Conservation (phyloP, 2,888 invertebrate species). For the Nebria salina region DNA sequence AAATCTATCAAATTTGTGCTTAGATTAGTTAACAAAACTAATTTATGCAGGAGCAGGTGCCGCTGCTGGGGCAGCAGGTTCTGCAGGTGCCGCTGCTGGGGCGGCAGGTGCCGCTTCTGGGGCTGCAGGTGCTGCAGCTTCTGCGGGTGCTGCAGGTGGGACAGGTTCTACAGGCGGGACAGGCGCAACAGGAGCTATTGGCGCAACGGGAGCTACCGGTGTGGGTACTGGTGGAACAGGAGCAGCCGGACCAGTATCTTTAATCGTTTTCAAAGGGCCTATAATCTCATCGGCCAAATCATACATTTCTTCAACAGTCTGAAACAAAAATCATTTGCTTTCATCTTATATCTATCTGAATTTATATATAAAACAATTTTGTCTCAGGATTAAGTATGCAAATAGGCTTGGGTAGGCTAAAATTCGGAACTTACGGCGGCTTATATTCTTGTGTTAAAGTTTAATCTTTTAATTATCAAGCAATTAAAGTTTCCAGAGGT, state of each 20-base stretch:
- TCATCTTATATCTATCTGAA: background rate
- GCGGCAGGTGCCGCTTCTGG: too few species aligned
- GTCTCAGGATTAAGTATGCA: background rate
- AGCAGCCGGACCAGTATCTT: slow-evolving; percentile 9
- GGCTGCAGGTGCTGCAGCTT: too few species aligned
- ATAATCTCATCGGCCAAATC: slow-evolving; percentile 73
- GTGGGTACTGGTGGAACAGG: too few species aligned
- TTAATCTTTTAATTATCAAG: slow-evolving; percentile 27
- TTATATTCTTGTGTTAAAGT: slow-evolving; percentile 32
- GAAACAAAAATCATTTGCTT: slow-evolving; percentile 56
- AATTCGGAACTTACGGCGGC: slow-evolving; percentile 34
- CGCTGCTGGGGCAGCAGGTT: too few species aligned
- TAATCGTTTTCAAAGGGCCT: slow-evolving; percentile 60
- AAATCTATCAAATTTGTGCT: background rate
- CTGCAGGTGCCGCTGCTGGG: too few species aligned
- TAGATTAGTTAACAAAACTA: background rate
- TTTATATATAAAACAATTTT: too few species aligned
- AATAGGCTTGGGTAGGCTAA: background rate
- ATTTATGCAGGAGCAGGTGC: background rate
- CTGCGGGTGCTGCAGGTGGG: too few species aligned
- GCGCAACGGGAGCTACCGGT: too few species aligned
- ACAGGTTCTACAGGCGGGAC: too few species aligned
- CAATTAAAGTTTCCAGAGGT: background rate
- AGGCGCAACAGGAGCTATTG: too few species aligned
- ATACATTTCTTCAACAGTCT: slow-evolving; percentile 77